These are phyloP conservation scores for Drosophila bipectinata DNA, from an alignment of 1,140 invertebrate species.

Conservation along the genomic window DNA sequence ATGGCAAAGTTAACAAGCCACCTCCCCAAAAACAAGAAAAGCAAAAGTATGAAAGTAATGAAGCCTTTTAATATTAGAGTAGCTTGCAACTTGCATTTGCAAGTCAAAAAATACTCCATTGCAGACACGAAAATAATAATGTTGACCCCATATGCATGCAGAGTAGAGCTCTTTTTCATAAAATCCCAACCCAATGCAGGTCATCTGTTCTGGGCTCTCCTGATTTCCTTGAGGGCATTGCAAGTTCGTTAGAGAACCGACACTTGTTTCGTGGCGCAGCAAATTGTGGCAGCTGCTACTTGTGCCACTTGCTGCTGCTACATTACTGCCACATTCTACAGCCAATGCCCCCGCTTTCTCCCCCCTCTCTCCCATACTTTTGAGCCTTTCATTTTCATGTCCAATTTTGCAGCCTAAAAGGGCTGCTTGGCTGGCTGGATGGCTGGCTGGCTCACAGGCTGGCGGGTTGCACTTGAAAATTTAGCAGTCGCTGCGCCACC, in stretches of 20 bases:
- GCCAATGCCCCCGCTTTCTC: constrained; percentile 1
- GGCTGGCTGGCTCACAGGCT: background rate
- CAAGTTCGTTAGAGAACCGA: constrained; percentile 16
- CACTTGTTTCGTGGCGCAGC: constrained; percentile 37
- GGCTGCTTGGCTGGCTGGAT: background rate
- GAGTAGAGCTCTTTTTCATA: background rate
- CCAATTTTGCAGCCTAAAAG: constrained; percentile 79
- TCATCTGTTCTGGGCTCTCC: constrained; percentile 13
- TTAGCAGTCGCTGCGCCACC: constrained; percentile 62
- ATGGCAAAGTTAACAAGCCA: background rate
- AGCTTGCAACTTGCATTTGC: background rate
- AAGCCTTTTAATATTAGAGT: background rate
- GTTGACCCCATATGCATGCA: background rate
- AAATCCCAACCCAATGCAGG: background rate
- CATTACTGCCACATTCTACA: constrained; percentile 51
- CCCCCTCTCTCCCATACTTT: constrained; percentile 12
- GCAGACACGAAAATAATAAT: background rate
- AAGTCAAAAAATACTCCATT: background rate
- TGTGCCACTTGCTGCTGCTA: constrained; percentile 68
- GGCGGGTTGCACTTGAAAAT: constrained; percentile 74
- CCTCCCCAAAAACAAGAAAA: background rate
- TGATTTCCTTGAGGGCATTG: constrained; percentile 33
- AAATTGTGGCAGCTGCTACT: constrained; percentile 78
- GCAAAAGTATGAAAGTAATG: background rate
- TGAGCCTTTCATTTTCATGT: constrained; percentile 72